Evolutionary conservation across 2,113 vertebrate genomes (phyloP), one percentile per base, ranked within the genome.

Genomic region (Proterorhinus semilunaris): DNA sequence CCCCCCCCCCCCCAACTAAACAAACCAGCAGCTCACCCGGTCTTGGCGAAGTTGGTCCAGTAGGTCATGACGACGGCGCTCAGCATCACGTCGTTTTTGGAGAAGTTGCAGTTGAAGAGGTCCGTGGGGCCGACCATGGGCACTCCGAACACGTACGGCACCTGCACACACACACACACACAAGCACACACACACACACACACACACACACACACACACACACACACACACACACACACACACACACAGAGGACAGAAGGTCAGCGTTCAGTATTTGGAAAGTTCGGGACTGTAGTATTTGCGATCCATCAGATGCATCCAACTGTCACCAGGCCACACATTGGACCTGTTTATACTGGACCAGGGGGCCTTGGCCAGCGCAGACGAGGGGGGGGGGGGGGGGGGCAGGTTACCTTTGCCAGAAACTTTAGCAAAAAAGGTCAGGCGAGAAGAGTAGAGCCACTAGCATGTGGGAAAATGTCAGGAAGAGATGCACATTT

Each of bases 11-110:
- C n/a, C n/a, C 27, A 36, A 36, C 4, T 36, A 36, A 36, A 36
- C 4, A 3, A 36, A 36, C 27, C 4, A 67, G 76, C 21, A 71
- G 65, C 96, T 80, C 91, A 99, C 97, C 98, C 98, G 0, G 97
- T 98, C 90, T 99, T 99, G 83, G 98, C 98, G 5, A 99, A 99
- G 85, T 99, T 99, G 16, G 97, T 99, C 98, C 98, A 99, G 85
- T 99, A 99, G 0, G 98, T 99, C 98, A 99, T 99, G 73, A 99
- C 96, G 43, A 99, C 96, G 0, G 97, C 97, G 8, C 97, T 99
- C 43, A 99, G 93, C 97, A 99, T 99, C 58, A 99, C 95, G 9
- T 99, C 98, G 1, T 98, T 98, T 86, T 97, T 96, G 75, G 98
- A 98, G 84, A 99, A 99, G 90, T 99, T 99, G 70, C 98, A 99